These are phyloP conservation scores for Dusona sp. DNA, from an alignment of 2,888 invertebrate genomes.

Conservation along the genomic window DNA sequence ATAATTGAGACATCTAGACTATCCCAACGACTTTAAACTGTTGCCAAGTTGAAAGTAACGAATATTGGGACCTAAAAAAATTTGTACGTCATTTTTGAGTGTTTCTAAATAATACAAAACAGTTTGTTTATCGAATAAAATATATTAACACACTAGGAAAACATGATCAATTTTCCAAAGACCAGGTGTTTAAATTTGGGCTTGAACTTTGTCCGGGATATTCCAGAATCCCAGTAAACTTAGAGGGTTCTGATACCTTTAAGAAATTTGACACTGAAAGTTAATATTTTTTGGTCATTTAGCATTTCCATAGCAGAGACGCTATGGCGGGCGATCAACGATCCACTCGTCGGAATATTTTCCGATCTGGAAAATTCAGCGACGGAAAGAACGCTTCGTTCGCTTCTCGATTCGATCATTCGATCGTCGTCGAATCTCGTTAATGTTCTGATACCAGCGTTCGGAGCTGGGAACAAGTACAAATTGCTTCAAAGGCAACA, in stretches of 20 bases:
- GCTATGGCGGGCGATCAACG: constrained; percentile 88
- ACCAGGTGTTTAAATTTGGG: background rate
- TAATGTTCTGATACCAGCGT: constrained; percentile 78
- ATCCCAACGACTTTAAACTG: no score
- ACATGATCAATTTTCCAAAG: no score
- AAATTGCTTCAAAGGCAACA: constrained; percentile 74
- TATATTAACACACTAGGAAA: no score
- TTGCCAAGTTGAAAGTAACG: no score
- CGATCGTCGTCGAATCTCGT: constrained; percentile 77
- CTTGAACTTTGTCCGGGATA: background rate
- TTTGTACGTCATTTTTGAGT: no score
- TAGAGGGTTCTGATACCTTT: background rate
- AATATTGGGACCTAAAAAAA: no score
- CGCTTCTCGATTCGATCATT: constrained; percentile 86
- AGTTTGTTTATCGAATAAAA: no score
- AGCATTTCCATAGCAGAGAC: constrained; percentile 78
- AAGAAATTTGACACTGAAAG: background rate
- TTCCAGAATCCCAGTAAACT: background rate
- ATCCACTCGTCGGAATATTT: constrained; percentile 87
- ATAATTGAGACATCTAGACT: no score
- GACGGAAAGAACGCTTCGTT: constrained; percentile 87
- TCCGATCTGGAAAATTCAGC: constrained; percentile 87
- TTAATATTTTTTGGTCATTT: background rate
- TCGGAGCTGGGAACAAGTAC: constrained; percentile 69
- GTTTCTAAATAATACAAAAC: no score